Percentiles rank a stretch among this genome's conserved stretches.
phyloP scores from a whole-genome alignment of 2,797 vertebrate species.

The Cryptoblepharus egeriae region DNA sequence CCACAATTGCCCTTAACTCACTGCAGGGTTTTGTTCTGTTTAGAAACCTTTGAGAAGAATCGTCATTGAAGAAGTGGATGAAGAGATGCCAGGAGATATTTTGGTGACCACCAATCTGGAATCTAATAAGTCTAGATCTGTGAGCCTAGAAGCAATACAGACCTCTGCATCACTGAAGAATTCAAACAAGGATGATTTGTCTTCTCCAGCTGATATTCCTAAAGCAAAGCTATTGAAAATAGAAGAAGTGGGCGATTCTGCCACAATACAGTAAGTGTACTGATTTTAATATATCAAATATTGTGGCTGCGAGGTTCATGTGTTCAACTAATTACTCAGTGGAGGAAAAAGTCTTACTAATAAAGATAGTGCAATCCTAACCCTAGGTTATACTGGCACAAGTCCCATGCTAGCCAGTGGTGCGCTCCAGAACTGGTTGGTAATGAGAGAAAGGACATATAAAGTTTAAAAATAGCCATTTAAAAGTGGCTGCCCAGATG shows the following conservation, averaged over 20 bases:
- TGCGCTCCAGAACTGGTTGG: no score
- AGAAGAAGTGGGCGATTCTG: constrained; percentile 80
- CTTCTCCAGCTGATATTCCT: constrained; percentile 77
- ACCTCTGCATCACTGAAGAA: constrained; percentile 41
- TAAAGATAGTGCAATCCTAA: no score
- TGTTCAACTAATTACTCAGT: neutral
- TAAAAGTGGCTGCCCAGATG: no score
- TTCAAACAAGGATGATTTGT: constrained; percentile 57
- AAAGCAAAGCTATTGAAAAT: constrained; percentile 91
- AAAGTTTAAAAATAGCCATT: no score
- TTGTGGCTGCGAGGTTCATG: neutral
- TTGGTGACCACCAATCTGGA: constrained; percentile 30
- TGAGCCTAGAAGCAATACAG: constrained; percentile 14
- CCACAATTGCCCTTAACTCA: constrained; percentile 2
- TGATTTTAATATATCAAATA: neutral
- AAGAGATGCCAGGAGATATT: constrained; percentile 61
- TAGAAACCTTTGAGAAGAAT: constrained; percentile 90
- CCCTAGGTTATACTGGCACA: no score
- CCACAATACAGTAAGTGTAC: constrained; percentile 71
- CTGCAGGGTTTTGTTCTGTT: constrained; percentile 49
- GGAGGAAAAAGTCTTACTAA: neutral
- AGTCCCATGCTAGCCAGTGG: no score
- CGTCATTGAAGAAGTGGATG: constrained; percentile 87
- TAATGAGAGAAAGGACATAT: no score
- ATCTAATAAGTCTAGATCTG: constrained; percentile 32